Percentiles rank a stretch among this genome's conserved stretches.
Conservation (phyloP, 2,888 invertebrate species). For the Hoplodrina blanda region DNA sequence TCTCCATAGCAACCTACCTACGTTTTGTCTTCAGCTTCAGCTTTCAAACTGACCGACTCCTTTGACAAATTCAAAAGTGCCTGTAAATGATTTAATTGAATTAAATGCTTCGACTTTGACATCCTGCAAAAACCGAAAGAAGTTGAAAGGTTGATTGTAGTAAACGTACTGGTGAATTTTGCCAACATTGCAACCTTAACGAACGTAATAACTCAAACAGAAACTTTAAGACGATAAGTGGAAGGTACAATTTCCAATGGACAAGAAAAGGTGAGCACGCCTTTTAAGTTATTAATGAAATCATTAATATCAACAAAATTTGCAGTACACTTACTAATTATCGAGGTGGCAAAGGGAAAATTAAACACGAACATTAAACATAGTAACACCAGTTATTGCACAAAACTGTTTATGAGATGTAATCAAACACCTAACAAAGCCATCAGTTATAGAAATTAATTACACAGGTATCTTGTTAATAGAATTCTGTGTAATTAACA, state of each 20-base stretch:
- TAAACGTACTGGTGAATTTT: not conserved
- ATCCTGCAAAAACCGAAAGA: too few species aligned
- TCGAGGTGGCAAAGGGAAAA: constrained; percentile 30
- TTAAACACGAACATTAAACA: constrained; percentile 30
- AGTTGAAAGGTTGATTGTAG: not conserved
- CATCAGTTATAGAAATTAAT: constrained; percentile 46
- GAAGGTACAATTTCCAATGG: constrained; percentile 24
- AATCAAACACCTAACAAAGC: constrained; percentile 48
- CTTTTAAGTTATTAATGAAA: constrained; percentile 23
- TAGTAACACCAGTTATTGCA: constrained; percentile 30
- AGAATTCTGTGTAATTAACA: constrained; percentile 49
- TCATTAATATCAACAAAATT: constrained; percentile 34
- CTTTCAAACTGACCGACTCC: too few species aligned
- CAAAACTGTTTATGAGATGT: constrained; percentile 30
- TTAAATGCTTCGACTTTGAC: too few species aligned
- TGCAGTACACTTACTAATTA: constrained; percentile 26
- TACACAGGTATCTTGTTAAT: constrained; percentile 49
- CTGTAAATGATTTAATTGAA: too few species aligned
- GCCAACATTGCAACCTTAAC: not conserved
- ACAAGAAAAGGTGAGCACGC: constrained; percentile 11
- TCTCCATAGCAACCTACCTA: too few species aligned
- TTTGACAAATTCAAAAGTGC: too few species aligned
- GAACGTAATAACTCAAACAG: not conserved
- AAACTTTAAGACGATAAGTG: not conserved
- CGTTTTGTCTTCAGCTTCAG: too few species aligned